Evolutionary conservation across 2,797 vertebrate species (phyloP), one percentile per base, ranked within the genome.

Genomic region (Eulemur mongoz): DNA sequence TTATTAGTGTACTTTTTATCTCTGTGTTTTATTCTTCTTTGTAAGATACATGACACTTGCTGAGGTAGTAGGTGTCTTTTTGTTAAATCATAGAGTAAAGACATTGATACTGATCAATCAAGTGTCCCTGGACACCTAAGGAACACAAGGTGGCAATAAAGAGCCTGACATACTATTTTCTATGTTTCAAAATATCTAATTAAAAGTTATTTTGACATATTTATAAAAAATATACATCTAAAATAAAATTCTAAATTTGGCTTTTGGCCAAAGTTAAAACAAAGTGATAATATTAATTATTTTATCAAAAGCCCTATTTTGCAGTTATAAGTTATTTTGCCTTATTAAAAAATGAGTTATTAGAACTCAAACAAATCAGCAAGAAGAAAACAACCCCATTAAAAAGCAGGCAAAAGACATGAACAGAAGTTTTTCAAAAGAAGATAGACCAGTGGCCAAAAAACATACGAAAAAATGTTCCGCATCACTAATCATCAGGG

Each of bases 131-230:
- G 38, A 43, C 18, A 93, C 27, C 38, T 88, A 59, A 93, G 25
- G n/a, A 91, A 67, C 38, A 61, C 2, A 70, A 38, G 20, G 79
- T 84, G n/a, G 35, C 25, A 61, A 23, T 54, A 38, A 18, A 80
- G n/a, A 30, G 1, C 23, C 32, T 65, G 43, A 67, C 32, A 43
- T 22, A 43, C 43, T 89, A 63, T 59, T 88, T 81, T 81, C 79
- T 40, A 59, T 86, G 94, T 80, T 91, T 81, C 63, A 95, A 93
- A 93, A 83, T 75, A 79, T 57, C 43, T 79, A 75, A 75, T 93
- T 76, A 94, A 75, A 92, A 65, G 78, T 78, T 61, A 79, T 65
- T 54, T 25, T 65, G 48, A 75, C 1, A 1, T 70, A 54, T 14
- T 40, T n/a, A 87, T 84, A 45, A 84, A 50, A 92, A n/a, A 94